A percentile compares a stretch with the other conserved stretches of the same genome.
Conservation (phyloP, 2,888 invertebrate genomes). For the Chrysina gloriosa region DNA sequence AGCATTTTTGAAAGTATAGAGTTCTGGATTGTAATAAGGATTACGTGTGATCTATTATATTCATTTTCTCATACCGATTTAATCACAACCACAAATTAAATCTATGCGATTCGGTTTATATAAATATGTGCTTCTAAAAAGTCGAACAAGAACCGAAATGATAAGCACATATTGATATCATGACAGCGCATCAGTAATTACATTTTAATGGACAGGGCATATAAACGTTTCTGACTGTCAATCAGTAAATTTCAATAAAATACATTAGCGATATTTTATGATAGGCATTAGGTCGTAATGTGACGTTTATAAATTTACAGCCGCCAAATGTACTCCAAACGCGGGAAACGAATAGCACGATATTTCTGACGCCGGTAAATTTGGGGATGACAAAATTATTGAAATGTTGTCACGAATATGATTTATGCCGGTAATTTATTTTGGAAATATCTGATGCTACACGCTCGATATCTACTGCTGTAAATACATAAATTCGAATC, state of each 20-base stretch:
- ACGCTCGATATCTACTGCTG: background rate
- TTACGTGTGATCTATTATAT: too few species aligned
- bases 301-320: constrained; percentile 20
- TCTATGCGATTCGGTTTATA: too few species aligned
- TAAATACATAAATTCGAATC: too few species aligned
- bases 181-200: too few species aligned
- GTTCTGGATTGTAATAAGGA: too few species aligned
- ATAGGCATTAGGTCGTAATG: background rate
- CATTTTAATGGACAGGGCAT: too few species aligned
- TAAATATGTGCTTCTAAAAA: too few species aligned
- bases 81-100: too few species aligned
- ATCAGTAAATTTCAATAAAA: constrained; percentile 17
- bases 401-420: constrained; percentile 13
- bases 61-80: too few species aligned
- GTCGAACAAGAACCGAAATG: too few species aligned
- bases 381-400: constrained; percentile 15
- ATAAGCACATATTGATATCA: too few species aligned
- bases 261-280: background rate
- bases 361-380: constrained; percentile 11
- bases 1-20: too few species aligned
- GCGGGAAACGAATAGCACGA: background rate
- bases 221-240: background rate
- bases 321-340: background rate
- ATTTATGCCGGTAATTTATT: constrained; percentile 26
- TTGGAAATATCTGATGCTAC: background rate